Evolutionary conservation across 2,888 invertebrate species (phyloP), one percentile per base, ranked within the genome.

Genomic region (Thecocarcelia acutangulata): DNA sequence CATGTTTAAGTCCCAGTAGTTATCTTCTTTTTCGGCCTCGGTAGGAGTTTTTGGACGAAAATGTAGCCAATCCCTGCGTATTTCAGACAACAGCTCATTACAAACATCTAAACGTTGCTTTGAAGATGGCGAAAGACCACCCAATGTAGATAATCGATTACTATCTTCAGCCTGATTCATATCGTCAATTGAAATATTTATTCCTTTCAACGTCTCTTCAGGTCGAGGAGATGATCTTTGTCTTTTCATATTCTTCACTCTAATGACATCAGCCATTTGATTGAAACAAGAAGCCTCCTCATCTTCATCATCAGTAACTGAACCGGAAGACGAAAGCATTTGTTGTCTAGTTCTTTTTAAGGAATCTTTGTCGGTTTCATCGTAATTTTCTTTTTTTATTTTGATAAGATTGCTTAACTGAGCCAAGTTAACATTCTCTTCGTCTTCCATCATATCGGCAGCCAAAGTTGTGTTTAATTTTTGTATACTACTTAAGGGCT

Each of bases 41-140:
- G 90, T 86, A 17, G 91, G 91, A 19, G 90, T 90, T 84, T 89
- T 90, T 15, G 91, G 91, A 6, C 90, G 88, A 83, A 91, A 91
- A 85, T 91, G 91, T 72, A 91, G 82, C 91, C 91, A 91, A 84
- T 91, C 89, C 3, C 89, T 87, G 0, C 87, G 85, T 42, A 91
- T 90, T 81, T 90, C 90, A 19, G 88, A 88, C 52, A 91, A 83
- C 78, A 91, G 78, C 73, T 91, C 90, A 73, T 88, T 88, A 85
- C 89, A 88, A 44, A 89, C 84, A 44, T 90, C 90, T 66, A 88
- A 70, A 6, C 89, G 87, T 61, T 89, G 89, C 69, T 88, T 89
- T 21, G 88, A 87, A 4, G 88, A 88, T 0, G 89, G 89, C 17
- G 78, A 79, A 21, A 89, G 70, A 5, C 89, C 86, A 3, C 88